Conservation (phyloP, 2,113 vertebrate species). For the Callorhinus ursinus region DNA sequence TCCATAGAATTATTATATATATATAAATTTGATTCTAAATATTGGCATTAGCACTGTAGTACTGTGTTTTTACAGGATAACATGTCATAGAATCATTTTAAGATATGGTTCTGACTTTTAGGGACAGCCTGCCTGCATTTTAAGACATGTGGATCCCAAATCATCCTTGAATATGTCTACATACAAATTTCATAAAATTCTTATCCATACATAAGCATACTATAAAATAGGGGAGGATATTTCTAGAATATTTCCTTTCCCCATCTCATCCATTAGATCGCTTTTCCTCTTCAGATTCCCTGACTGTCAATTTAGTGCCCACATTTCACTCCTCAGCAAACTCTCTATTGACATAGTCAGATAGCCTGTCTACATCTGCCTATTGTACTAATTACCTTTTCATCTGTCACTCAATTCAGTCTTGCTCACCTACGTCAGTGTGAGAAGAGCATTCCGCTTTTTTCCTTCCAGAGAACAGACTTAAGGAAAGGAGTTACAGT, state of each 20-base stretch:
- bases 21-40: background rate
- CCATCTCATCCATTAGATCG: background rate
- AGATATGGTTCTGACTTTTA: background rate
- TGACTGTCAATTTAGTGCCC: background rate
- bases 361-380: background rate
- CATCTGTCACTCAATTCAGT: slow-evolving; percentile 35
- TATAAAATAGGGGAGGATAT: background rate
- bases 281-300: background rate
- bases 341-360: background rate
- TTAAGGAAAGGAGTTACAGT: background rate
- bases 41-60: background rate
- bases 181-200: background rate
- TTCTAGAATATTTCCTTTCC: background rate
- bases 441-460: background rate
- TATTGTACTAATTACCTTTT: slow-evolving; percentile 6
- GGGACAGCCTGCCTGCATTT: background rate
- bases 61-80: background rate
- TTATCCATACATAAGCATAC: background rate
- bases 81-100: background rate
- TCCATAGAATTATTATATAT: background rate
- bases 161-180: background rate
- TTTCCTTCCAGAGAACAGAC: slow-evolving; percentile 1
- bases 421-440: background rate
- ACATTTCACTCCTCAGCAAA: background rate
- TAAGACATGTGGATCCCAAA: background rate